Conservation (phyloP, 2,888 invertebrate species). For the Strigamia maritima region DNA sequence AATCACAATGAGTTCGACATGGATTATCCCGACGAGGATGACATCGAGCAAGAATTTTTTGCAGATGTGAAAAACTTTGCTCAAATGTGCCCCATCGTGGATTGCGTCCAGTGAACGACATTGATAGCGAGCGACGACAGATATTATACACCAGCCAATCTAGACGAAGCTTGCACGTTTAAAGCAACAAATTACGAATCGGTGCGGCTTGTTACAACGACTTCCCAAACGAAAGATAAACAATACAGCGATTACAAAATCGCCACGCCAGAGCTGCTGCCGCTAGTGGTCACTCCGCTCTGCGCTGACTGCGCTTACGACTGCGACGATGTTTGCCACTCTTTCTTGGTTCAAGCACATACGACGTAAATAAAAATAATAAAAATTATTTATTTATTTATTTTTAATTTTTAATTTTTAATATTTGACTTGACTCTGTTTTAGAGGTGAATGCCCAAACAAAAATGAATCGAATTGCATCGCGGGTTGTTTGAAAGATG, state of each 20-base stretch:
- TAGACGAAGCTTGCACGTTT: neutral
- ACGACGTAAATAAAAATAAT: constrained; percentile 36
- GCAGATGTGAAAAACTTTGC: constrained; percentile 6
- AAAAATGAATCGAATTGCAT: constrained; percentile 36
- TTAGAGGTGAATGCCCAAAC: neutral
- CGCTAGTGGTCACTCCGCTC: constrained; percentile 44
- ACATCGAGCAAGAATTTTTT: neutral
- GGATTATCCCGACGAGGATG: neutral
- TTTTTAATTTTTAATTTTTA: neutral
- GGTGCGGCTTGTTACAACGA: constrained; percentile 45
- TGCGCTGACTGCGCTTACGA: constrained; percentile 69
- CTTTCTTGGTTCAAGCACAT: constrained; percentile 34
- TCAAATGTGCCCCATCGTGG: neutral
- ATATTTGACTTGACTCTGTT: no score
- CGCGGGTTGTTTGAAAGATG: constrained; percentile 42
- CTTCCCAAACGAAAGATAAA: constrained; percentile 41
- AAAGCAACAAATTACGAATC: constrained; percentile 42
- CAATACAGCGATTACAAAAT: constrained; percentile 43
- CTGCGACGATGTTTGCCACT: constrained; percentile 66
- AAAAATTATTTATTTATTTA: neutral
- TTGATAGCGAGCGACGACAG: neutral
- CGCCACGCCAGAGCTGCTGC: neutral
- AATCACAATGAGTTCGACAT: no score
- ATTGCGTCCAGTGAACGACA: neutral
- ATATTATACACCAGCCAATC: neutral